Evolutionary conservation across 1,140 invertebrate species (phyloP).

Genomic region (honey bee (Apis mellifera)): DNA sequence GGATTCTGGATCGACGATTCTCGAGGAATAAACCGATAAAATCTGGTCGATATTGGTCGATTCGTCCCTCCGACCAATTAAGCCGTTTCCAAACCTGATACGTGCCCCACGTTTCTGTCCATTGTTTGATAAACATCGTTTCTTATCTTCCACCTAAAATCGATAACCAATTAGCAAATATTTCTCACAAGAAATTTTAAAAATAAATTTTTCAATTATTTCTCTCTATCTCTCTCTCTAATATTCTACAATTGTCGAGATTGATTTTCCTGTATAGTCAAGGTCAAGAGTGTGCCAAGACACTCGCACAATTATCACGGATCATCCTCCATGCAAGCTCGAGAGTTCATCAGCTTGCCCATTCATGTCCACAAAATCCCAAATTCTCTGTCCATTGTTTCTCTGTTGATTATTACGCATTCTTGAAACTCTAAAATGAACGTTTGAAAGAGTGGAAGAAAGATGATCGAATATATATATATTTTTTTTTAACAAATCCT

Average conservation of each 20-base stretch:
- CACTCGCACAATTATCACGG: not conserved
- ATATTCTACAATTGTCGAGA: too few species aligned
- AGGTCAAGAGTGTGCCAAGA: not conserved
- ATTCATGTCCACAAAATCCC: not conserved
- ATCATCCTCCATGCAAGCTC: not conserved
- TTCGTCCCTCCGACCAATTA: not conserved
- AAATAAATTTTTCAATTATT: too few species aligned
- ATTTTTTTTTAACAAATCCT: too few species aligned
- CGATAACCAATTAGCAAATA: not conserved
- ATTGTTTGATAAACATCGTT: too few species aligned
- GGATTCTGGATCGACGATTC: not conserved
- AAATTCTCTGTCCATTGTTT: not conserved
- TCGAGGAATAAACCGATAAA: not conserved
- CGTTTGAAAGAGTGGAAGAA: too few species aligned
- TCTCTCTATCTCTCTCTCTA: too few species aligned
- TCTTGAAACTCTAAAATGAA: too few species aligned
- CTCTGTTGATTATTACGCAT: not conserved
- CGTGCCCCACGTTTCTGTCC: not conserved
- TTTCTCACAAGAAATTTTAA: too few species aligned
- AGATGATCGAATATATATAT: too few species aligned
- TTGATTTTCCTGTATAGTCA: not conserved
- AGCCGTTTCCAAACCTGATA: not conserved
- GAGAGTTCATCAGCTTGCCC: not conserved
- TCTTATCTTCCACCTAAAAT: too few species aligned
- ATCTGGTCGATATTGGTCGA: not conserved